Percentiles rank a stretch among this genome's conserved stretches.
phyloP scores from a whole-genome alignment of 2,113 vertebrate species.

The Probosciger aterrimus region DNA sequence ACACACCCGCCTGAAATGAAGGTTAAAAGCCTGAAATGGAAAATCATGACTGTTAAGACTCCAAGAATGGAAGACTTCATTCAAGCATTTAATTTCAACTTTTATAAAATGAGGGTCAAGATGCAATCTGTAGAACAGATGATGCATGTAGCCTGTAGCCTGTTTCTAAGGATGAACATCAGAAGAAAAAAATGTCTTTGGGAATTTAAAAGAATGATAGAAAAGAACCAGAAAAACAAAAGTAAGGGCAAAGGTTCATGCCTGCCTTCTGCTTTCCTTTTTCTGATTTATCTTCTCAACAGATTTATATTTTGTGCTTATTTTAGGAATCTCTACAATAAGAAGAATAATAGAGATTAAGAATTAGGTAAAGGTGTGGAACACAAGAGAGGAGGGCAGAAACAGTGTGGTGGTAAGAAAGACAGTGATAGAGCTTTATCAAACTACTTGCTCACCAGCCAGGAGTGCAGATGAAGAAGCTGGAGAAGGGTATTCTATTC shows the following conservation, averaged over 20 bases:
- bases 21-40: neutral
- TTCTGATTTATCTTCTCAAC: neutral
- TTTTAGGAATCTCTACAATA: neutral
- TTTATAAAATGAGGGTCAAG: neutral
- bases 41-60: neutral
- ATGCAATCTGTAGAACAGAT: neutral
- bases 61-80: neutral
- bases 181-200: neutral
- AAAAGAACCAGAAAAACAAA: neutral
- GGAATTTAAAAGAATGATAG: neutral
- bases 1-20: neutral
- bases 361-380: neutral
- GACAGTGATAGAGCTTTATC: neutral
- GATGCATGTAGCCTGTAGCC: neutral
- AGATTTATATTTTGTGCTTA: neutral
- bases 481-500: neutral
- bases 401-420: neutral
- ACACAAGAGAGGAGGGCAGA: neutral
- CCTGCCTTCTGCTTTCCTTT: neutral
- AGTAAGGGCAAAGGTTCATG: neutral
- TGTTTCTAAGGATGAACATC: neutral
- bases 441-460: neutral
- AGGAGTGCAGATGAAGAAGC: neutral
- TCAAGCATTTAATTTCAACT: neutral
- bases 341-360: neutral